Base-by-base conservation (phyloP, 1,140 invertebrate genomes). In the Chlorops oryzae region DNA sequence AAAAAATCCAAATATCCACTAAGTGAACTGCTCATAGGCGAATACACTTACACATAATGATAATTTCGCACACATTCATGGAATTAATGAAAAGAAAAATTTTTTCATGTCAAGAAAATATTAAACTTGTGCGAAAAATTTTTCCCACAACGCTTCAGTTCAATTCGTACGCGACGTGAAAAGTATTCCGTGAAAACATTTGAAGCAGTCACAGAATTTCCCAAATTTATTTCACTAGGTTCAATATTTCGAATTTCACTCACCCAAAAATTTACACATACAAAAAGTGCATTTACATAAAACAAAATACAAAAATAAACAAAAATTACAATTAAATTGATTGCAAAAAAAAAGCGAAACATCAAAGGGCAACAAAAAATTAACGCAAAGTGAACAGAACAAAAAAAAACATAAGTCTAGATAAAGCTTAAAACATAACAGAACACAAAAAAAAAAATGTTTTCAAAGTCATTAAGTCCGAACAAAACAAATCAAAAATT, bases 221-320 rank as follows among this genome's bases (percentile, higher is more conserved):
- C 27, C 27, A 13, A 32, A 9, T 32, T 9, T 9, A 32, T 24
- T 35, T 38, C 49, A 51, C 41, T 44, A 49, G 24, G 43, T 51
- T 38, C 38, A 42, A 58, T 32, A 52, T 39, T 51, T 41, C n/a
- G n/a, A n/a, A n/a, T n/a, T n/a, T n/a, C n/a, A 53, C 22, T 41
- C 47, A 24, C 35, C 47, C 24, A 57, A 38, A 51, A 54, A 59
- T 47, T 52, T 37, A 47, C 48, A 47, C 39, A 13, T 49, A 57
- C 42, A 61, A 58, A 58, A 35, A 57, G 47, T 50, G 51, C 39
- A 24, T 50, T 35, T 42, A 56, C 38, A 53, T 44, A 53, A 42
- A 46, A 50, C 27, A 57, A 24, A 39, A 27, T 41, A 49, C 42
- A 44, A 28, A 18, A 41, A 39, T 32, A 17, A 25, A 15, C 28